Evolutionary conservation across 2,797 vertebrate species (phyloP).

Genomic region (Poecilia wingei): DNA sequence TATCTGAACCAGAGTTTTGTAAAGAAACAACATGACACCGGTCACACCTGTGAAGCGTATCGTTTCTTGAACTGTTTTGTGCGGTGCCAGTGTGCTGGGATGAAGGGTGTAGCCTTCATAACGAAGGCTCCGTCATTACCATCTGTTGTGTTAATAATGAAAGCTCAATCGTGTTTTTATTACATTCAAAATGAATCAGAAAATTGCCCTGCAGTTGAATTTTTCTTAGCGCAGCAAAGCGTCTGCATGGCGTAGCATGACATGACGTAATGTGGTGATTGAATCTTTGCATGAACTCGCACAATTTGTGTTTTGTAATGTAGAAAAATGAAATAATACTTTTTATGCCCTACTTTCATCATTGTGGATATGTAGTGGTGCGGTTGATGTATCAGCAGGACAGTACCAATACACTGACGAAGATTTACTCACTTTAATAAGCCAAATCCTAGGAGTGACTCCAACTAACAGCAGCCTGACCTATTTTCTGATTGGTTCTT

Average conservation of each 20-base stretch:
- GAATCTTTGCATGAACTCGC: background rate
- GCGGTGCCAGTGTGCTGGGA: background rate
- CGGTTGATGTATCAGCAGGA: background rate
- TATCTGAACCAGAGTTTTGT: background rate
- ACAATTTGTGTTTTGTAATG: too few relatives aligned
- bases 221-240: background rate
- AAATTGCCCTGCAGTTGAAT: background rate
- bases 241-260: background rate
- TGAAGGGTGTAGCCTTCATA: background rate
- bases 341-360: too few relatives aligned
- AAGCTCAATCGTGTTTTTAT: too few relatives aligned
- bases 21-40: background rate
- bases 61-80: background rate
- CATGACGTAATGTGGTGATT: background rate
- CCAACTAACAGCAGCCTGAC: background rate
- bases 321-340: too few relatives aligned
- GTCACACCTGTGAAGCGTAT: background rate
- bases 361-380: background rate
- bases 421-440: background rate
- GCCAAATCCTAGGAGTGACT: background rate
- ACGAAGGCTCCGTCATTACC: background rate
- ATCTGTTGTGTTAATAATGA: background rate
- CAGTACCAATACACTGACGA: background rate
- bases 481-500: background rate
- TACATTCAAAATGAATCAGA: background rate